Conservation (phyloP, 2,113 vertebrate species). For the Urocitellus parryii region DNA sequence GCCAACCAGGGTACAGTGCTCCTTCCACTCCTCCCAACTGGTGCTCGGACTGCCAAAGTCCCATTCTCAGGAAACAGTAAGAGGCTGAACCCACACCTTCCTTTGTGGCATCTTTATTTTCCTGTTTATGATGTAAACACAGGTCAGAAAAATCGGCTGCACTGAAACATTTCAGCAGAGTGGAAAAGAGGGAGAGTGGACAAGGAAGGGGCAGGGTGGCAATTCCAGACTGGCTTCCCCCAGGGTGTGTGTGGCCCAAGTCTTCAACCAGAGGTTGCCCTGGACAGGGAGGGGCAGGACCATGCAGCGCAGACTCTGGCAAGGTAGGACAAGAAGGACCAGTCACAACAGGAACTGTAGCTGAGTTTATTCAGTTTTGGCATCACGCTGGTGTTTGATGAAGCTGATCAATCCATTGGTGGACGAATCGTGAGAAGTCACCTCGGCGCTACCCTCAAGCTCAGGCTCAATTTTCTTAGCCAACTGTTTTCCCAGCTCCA, state of each 20-base stretch:
- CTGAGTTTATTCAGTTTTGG: slow-evolving; percentile 38
- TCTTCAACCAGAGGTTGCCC: not conserved
- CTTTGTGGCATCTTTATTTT: slow-evolving; percentile 77
- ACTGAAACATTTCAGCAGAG: not conserved
- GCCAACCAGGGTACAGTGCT: not conserved
- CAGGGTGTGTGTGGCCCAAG: slow-evolving; percentile 20
- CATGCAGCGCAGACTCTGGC: slow-evolving; percentile 11
- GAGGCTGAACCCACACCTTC: not conserved
- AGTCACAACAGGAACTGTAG: not conserved
- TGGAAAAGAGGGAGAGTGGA: not conserved
- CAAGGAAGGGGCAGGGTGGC: not conserved
- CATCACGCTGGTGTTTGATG: slow-evolving; percentile 94
- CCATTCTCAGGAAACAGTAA: not conserved
- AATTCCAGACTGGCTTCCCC: slow-evolving; percentile 13
- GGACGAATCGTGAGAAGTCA: slow-evolving; percentile 95
- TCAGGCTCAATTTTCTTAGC: slow-evolving; percentile 98
- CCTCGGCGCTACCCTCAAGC: slow-evolving; percentile 88
- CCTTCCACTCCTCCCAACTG: too few relatives aligned
- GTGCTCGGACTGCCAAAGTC: not conserved
- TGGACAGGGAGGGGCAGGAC: slow-evolving; percentile 22
- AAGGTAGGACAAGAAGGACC: slow-evolving; percentile 17
- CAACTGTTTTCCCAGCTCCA: slow-evolving; percentile 98
- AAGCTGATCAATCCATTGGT: slow-evolving; percentile 98
- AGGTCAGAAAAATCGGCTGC: slow-evolving; percentile 18
- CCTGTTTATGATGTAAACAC: not conserved